These are phyloP conservation scores for Yponomeuta malinellus DNA, from an alignment of 2,888 invertebrate genomes.

Conservation along the genomic window DNA sequence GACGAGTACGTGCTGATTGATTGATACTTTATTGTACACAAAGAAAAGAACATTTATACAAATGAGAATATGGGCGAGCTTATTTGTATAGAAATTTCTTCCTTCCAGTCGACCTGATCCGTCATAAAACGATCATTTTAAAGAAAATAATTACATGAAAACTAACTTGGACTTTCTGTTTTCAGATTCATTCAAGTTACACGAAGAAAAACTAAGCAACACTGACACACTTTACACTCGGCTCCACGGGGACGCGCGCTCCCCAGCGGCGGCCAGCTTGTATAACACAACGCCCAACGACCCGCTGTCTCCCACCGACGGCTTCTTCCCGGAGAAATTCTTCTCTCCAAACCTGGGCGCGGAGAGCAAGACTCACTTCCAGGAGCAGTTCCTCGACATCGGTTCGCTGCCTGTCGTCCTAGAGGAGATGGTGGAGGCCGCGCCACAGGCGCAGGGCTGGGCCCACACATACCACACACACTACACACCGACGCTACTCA, in stretches of 20 bases:
- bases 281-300: slow-evolving; percentile 44
- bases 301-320: slow-evolving; percentile 45
- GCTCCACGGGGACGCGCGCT: slow-evolving; percentile 40
- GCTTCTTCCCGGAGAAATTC: slow-evolving; percentile 37
- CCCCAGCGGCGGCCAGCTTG: slow-evolving; percentile 47
- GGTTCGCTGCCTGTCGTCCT: slow-evolving; percentile 58
- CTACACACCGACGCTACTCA: slow-evolving; percentile 42
- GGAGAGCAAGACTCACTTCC: slow-evolving; percentile 37
- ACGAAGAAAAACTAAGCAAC: slow-evolving; percentile 57
- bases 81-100: too few relatives aligned
- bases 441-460: slow-evolving; percentile 34
- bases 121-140: too few relatives aligned
- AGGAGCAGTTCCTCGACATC: slow-evolving; percentile 56
- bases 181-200: slow-evolving; percentile 50
- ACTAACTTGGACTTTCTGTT: slow-evolving; percentile 15
- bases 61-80: too few relatives aligned
- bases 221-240: slow-evolving; percentile 62
- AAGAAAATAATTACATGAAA: neutral
- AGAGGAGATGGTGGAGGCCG: slow-evolving; percentile 30
- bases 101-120: too few relatives aligned
- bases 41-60: too few relatives aligned
- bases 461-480: slow-evolving; percentile 38
- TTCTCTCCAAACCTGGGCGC: slow-evolving; percentile 31
- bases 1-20: too few relatives aligned
- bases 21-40: too few relatives aligned